A percentile compares a stretch with the other conserved stretches of the same genome.
Evolutionary conservation across 64 coral and sea anemone species (phyloP).

Genomic region (Pachyseris speciosa): DNA sequence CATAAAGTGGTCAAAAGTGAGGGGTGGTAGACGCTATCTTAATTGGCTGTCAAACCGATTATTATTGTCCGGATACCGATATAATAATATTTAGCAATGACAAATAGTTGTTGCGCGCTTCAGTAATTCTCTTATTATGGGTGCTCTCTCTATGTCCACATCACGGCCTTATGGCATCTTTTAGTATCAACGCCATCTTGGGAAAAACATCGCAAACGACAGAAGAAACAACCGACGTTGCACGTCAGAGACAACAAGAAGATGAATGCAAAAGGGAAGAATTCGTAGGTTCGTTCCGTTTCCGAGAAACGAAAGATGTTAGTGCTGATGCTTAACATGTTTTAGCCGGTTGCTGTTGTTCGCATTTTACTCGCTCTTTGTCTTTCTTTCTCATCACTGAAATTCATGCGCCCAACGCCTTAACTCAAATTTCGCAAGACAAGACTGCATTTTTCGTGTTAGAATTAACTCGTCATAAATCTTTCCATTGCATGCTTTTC

Average conservation of each 20-base stretch:
- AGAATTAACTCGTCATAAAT: too few species aligned
- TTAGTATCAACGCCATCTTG: background rate
- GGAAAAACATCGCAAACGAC: background rate
- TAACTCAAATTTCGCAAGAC: too few species aligned
- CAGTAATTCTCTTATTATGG: background rate
- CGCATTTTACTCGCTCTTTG: too few species aligned
- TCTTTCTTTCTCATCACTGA: too few species aligned
- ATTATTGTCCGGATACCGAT: slow-evolving; percentile 23
- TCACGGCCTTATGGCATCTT: background rate
- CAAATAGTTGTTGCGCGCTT: slow-evolving; percentile 18
- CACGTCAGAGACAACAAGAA: background rate
- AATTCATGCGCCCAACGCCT: too few species aligned
- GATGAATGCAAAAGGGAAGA: background rate
- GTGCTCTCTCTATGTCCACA: background rate
- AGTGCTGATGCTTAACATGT: too few species aligned
- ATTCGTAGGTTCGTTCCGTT: background rate
- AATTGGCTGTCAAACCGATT: slow-evolving; percentile 82
- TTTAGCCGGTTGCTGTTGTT: too few species aligned
- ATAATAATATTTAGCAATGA: slow-evolving; percentile 50
- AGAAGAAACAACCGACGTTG: background rate
- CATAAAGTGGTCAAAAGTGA: slow-evolving; percentile 58
- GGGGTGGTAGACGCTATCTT: slow-evolving; percentile 27
- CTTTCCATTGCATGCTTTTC: background rate
- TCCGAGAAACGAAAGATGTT: too few species aligned
- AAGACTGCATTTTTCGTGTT: too few species aligned